Conservation (phyloP, 2,888 invertebrate genomes). For the Cremastinae sp. region DNA sequence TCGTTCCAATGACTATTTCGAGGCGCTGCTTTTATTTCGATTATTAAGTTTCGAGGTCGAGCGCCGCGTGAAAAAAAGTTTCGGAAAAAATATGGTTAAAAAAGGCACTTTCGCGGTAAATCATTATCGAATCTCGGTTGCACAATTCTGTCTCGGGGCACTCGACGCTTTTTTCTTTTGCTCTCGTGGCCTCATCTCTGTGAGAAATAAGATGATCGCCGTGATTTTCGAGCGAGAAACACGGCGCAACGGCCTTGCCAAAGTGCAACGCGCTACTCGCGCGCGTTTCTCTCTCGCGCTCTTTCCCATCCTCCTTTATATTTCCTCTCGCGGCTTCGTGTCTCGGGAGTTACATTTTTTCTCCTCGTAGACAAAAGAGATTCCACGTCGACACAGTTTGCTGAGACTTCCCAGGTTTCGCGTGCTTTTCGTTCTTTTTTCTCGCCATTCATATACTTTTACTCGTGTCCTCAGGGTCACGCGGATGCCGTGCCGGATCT, state of each 20-base stretch:
- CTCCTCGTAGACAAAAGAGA: slow-evolving; percentile 54
- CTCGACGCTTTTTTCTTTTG: background rate
- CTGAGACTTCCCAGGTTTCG: background rate
- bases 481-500: no score
- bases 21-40: no score
- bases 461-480: no score
- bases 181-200: slow-evolving; percentile 7
- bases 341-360: slow-evolving; percentile 57
- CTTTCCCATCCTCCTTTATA: slow-evolving; percentile 8
- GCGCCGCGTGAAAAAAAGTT: no score
- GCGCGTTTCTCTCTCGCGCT: background rate
- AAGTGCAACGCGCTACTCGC: slow-evolving; percentile 31
- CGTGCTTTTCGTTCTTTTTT: slow-evolving; percentile 10
- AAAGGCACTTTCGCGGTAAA: no score
- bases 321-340: slow-evolving; percentile 4
- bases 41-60: no score
- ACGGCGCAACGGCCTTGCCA: slow-evolving; percentile 56
- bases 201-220: slow-evolving; percentile 34
- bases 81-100: no score
- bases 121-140: slow-evolving; percentile 20
- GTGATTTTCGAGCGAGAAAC: slow-evolving; percentile 54
- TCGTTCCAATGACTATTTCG: no score
- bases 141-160: slow-evolving; percentile 17
- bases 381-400: slow-evolving; percentile 54
- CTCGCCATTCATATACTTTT: slow-evolving; percentile 21